phyloP scores from a whole-genome alignment of 1,140 invertebrate species.

The Drosophila orena region DNA sequence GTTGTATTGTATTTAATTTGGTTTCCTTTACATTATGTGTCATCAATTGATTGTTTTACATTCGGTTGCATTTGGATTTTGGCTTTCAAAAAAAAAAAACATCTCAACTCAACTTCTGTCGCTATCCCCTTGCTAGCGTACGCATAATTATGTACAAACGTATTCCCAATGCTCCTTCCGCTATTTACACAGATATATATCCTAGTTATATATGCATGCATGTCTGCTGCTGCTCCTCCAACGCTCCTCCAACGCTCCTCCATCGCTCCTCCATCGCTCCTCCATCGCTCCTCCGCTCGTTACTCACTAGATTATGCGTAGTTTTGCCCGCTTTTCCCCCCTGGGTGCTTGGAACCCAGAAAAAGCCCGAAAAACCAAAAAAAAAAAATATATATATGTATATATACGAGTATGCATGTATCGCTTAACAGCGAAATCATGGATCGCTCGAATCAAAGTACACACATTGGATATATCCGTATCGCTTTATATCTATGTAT shows the following conservation, averaged over 20 bases:
- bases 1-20: slow-evolving; percentile 33
- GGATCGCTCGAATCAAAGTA: slow-evolving; percentile 2
- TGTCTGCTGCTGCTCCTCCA: too few relatives aligned
- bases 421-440: not conserved
- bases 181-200: slow-evolving; percentile 57
- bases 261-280: too few relatives aligned
- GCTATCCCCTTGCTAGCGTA: slow-evolving; percentile 7
- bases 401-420: not conserved
- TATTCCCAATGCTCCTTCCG: slow-evolving; percentile 10
- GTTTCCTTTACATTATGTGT: slow-evolving; percentile 67
- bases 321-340: slow-evolving; percentile 78
- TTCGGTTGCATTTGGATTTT: slow-evolving; percentile 64
- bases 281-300: slow-evolving; percentile 4
- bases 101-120: not conserved
- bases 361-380: slow-evolving; percentile 27
- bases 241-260: not conserved
- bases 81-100: slow-evolving; percentile 22
- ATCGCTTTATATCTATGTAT: too few relatives aligned
- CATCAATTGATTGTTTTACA: slow-evolving; percentile 78
- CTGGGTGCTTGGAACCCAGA: slow-evolving; percentile 17
- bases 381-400: too few relatives aligned
- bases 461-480: not conserved
- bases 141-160: slow-evolving; percentile 53
- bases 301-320: slow-evolving; percentile 73
- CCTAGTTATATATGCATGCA: slow-evolving; percentile 13